phyloP scores from a whole-genome alignment of 2,888 invertebrate genomes.

The Sipha maydis region DNA sequence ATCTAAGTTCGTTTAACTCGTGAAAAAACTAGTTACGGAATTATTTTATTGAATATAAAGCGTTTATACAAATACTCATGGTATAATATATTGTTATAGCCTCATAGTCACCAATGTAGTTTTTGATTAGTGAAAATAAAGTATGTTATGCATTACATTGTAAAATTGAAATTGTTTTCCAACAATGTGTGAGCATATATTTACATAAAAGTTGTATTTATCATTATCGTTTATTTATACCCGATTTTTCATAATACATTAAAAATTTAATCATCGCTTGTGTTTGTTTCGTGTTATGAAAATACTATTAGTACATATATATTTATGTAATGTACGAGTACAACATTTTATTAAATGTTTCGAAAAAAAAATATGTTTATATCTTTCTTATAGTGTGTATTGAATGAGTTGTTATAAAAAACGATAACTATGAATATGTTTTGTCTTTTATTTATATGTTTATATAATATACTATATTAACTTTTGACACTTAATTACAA shows the following conservation, averaged over 20 bases:
- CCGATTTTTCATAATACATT: background rate
- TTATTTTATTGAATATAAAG: too few relatives aligned
- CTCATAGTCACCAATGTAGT: too few relatives aligned
- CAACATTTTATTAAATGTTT: constrained; percentile 8
- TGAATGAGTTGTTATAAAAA: background rate
- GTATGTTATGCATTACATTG: too few relatives aligned
- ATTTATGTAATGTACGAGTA: background rate
- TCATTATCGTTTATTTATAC: background rate
- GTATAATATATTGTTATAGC: too few relatives aligned
- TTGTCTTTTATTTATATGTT: background rate
- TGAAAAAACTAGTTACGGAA: background rate
- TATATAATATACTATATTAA: background rate
- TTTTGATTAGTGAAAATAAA: too few relatives aligned
- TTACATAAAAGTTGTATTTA: background rate
- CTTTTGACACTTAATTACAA: constrained; percentile 22
- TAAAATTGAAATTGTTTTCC: background rate
- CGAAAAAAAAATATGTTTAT: background rate
- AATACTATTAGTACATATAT: too few relatives aligned
- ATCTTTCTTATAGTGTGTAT: background rate
- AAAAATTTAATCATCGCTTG: background rate
- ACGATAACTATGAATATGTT: background rate
- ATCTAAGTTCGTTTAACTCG: background rate
- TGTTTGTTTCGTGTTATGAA: background rate
- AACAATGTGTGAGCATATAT: too few relatives aligned
- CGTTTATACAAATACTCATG: too few relatives aligned